Evolutionary conservation across 2,888 invertebrate genomes (phyloP).

Genomic region (Catocala fraxini): DNA sequence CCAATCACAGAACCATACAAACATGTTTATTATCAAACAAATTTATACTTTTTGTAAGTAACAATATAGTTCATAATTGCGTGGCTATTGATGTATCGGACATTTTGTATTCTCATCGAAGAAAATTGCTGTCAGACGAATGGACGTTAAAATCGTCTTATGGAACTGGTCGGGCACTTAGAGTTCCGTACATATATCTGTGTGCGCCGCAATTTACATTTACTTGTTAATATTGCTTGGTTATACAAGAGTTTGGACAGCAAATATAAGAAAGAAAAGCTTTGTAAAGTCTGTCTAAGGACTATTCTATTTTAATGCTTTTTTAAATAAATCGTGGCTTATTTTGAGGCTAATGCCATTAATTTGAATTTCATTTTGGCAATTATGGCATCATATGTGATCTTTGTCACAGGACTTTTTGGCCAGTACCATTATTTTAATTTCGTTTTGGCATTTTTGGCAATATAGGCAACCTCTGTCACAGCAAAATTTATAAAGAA

Average conservation of each 20-base stretch:
- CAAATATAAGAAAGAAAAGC: not conserved
- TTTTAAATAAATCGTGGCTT: too few species aligned
- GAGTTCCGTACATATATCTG: constrained; percentile 42
- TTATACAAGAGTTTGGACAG: constrained; percentile 3
- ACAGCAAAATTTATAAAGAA: too few species aligned
- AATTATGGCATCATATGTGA: too few species aligned
- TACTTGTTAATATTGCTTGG: constrained; percentile 18
- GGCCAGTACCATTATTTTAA: too few species aligned
- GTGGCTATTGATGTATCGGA: constrained; percentile 19
- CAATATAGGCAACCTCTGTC: too few species aligned
- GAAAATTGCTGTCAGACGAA: constrained; percentile 72
- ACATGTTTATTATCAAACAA: constrained; percentile 16
- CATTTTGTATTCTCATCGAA: constrained; percentile 76
- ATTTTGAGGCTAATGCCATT: too few species aligned
- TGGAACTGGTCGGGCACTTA: constrained; percentile 24
- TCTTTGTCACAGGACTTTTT: too few species aligned
- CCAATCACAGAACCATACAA: constrained; percentile 35
- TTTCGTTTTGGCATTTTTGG: too few species aligned
- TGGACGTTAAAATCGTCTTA: constrained; percentile 29
- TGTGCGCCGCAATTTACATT: constrained; percentile 18
- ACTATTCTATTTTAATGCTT: too few species aligned
- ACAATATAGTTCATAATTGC: constrained; percentile 42
- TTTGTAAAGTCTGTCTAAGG: not conserved
- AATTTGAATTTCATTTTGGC: too few species aligned
- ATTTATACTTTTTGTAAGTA: constrained; percentile 28